Conservation (phyloP, 2,797 vertebrate species). For the Ptychadena robeensis region DNA sequence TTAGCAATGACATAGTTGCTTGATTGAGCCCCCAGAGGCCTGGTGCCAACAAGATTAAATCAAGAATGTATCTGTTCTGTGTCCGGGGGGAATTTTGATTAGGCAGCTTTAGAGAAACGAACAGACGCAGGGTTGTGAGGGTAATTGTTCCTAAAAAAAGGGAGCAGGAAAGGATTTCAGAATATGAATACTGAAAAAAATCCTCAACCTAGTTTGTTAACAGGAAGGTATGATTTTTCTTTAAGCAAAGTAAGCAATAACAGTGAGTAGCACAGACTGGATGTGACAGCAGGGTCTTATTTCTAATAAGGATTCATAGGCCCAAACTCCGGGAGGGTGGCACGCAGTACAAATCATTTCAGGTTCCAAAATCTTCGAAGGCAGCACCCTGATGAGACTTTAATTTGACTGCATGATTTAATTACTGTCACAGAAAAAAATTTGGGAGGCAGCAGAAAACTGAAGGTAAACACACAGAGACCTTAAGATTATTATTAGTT, state of each 20-base stretch:
- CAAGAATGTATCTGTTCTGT: conserved; percentile 56
- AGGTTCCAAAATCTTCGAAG: background rate
- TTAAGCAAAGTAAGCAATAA: background rate
- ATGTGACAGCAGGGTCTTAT: background rate
- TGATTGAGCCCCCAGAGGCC: background rate
- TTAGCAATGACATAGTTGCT: background rate
- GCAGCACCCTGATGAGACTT: background rate
- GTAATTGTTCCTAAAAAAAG: conserved; percentile 17
- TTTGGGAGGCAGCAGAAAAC: too few species aligned
- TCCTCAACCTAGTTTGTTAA: background rate
- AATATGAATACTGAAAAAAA: conserved; percentile 1
- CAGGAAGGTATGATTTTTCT: background rate
- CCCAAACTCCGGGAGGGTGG: background rate
- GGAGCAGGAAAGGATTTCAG: conserved; percentile 18
- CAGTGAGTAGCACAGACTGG: background rate
- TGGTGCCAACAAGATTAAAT: conserved; percentile 3
- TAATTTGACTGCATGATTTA: background rate
- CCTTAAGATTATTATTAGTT: too few species aligned
- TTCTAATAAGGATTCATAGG: background rate
- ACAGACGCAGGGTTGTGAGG: conserved; percentile 3
- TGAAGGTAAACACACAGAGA: too few species aligned
- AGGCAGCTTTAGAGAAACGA: conserved; percentile 8
- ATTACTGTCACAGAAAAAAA: too few species aligned
- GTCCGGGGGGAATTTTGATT: conserved; percentile 17
- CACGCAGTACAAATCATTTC: background rate